Conservation (phyloP, 2,888 invertebrate species). For the Drosophila mimica region DNA sequence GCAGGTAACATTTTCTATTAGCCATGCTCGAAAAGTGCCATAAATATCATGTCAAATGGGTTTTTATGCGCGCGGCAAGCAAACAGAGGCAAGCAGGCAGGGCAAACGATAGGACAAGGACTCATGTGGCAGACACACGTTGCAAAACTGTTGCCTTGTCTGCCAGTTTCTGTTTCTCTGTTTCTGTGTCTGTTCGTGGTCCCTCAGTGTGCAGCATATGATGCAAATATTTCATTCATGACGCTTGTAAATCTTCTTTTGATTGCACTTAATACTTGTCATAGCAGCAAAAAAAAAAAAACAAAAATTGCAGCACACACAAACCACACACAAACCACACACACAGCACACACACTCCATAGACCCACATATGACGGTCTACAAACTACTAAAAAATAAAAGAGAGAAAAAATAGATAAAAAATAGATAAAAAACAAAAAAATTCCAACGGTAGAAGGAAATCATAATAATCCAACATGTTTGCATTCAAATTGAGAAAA, state of each 20-base stretch:
- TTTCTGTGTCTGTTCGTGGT: neutral
- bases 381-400: conserved; percentile 38
- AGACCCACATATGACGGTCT: conserved; percentile 29
- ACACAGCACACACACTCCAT: conserved; percentile 28
- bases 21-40: conserved; percentile 53
- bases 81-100: conserved; percentile 5
- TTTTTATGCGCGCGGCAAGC: conserved; percentile 57
- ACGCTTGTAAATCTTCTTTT: conserved; percentile 81
- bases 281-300: conserved; percentile 50
- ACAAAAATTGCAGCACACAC: conserved; percentile 46
- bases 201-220: conserved; percentile 65
- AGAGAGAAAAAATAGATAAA: conserved; percentile 6
- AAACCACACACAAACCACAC: conserved; percentile 25
- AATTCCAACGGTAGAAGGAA: conserved; percentile 65
- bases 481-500: conserved; percentile 78
- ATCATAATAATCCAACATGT: conserved; percentile 79
- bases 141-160: conserved; percentile 42
- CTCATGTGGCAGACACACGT: conserved; percentile 40
- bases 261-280: conserved; percentile 80
- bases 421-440: no score
- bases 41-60: conserved; percentile 74
- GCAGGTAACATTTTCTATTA: conserved; percentile 44
- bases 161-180: conserved; percentile 4
- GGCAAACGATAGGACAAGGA: conserved; percentile 10
- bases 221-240: conserved; percentile 79